Base-by-base conservation (phyloP, 2,888 invertebrate species). In the Euplagia quadripunctaria region DNA sequence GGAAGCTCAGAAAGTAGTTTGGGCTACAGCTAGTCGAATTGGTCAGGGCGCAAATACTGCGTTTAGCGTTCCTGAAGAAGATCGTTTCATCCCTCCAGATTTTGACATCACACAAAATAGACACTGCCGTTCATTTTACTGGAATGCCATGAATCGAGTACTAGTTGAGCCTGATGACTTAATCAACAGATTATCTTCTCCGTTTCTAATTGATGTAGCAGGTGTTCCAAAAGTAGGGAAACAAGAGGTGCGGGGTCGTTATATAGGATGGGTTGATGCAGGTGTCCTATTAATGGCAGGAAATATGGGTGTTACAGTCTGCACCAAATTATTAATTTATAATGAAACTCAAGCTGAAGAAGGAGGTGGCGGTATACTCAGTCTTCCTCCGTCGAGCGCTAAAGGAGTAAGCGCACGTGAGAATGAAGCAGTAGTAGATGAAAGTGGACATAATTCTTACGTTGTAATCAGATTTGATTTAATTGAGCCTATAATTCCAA, bases 131-230 rank as follows among this genome's bases (percentile, higher is more conserved):
- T 90, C 90, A 43, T 87, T 86, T 73, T 94, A 94, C 80, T 96
- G 96, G 96, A 93, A 95, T 82, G 87, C 93, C 7, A 90, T 94
- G 87, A 93, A 88, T 76, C 87, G 96, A 71, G 86, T 94, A n/a
- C 86, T 94, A n/a, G 89, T 95, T 14, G 90, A 95, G 74, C 85
- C 90, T 7, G 71, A 78, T 17, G 61, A 77, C 4, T 84, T 96
- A 14, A 83, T 79, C 2, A 76, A 83, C 16, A 88, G 93, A 82
- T 76, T 95, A 72, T 79, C 82, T 17, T 78, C 85, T 17, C 89
- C 89, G 12, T 90, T 96, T 76, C 71, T 92, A 20, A 78, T 96
- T 58, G 96, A 96, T 87, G 72, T 95, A n/a, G 95, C 96, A 64
- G 95, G 93, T 31, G 90, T 94, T 9, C 94, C 94, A 17, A 92